Conservation (phyloP, 2,888 invertebrate genomes). For the Willowsia nigromaculata region DNA sequence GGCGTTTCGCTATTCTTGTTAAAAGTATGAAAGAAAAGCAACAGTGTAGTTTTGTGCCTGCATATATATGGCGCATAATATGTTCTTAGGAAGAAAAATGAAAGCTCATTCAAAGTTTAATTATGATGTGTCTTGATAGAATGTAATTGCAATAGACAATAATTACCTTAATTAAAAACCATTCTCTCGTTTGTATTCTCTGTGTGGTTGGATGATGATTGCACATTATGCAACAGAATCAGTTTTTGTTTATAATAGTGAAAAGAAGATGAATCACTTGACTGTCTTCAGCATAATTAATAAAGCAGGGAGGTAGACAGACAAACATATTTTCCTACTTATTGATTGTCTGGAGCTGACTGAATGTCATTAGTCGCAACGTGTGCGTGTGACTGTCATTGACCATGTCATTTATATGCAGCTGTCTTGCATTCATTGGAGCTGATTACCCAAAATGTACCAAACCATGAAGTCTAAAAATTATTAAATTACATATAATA, state of each 20-base stretch:
- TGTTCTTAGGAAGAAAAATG: neutral
- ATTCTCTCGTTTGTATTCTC: neutral
- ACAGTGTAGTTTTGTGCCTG: conserved; percentile 22
- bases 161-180: conserved; percentile 48
- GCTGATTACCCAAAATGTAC: neutral
- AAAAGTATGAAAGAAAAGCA: neutral
- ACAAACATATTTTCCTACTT: neutral
- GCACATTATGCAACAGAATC: neutral
- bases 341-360: neutral
- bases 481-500: too few species aligned
- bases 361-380: neutral
- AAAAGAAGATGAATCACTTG: neutral
- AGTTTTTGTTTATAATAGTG: neutral
- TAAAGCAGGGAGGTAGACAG: neutral
- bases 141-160: conserved; percentile 53
- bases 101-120: conserved; percentile 33
- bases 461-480: too few species aligned
- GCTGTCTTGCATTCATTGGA: neutral
- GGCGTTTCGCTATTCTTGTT: neutral
- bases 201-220: neutral
- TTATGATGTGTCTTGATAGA: conserved; percentile 46
- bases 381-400: conserved; percentile 47
- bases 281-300: neutral
- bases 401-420: conserved; percentile 32
- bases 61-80: neutral